Evolutionary conservation across 2,888 invertebrate genomes (phyloP).

Genomic region (Tetanocera ferruginea): DNA sequence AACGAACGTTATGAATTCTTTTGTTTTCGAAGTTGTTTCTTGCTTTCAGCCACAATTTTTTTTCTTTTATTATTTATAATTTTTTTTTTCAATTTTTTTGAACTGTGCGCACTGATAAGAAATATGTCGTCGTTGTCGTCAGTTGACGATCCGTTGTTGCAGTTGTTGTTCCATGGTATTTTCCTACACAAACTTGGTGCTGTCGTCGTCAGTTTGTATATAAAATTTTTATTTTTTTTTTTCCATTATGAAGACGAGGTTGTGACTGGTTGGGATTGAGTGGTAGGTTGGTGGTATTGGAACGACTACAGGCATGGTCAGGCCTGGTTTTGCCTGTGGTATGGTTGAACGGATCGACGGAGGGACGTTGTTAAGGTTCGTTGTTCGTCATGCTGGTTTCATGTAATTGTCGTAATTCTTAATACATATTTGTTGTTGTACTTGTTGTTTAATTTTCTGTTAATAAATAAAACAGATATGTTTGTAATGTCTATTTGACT

Average conservation of each 20-base stretch:
- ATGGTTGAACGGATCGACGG: not conserved
- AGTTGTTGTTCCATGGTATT: slow-evolving; percentile 38
- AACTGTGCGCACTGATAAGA: slow-evolving; percentile 42
- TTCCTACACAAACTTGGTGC: slow-evolving; percentile 17
- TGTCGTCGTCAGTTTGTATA: not conserved
- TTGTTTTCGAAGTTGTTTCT: slow-evolving; percentile 45
- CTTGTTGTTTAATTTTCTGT: slow-evolving; percentile 14
- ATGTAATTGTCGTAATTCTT: slow-evolving; percentile 38
- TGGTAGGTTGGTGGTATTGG: not conserved
- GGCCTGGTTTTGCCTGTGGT: too few relatives aligned
- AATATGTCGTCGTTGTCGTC: slow-evolving; percentile 39
- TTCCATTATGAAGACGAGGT: slow-evolving; percentile 10
- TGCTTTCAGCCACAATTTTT: slow-evolving; percentile 25
- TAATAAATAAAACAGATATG: slow-evolving; percentile 35
- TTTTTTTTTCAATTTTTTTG: slow-evolving; percentile 36
- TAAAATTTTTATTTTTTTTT: not conserved
- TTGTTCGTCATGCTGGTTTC: slow-evolving; percentile 49
- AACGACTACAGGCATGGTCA: too few relatives aligned
- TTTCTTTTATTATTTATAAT: slow-evolving; percentile 37
- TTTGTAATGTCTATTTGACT: not conserved
- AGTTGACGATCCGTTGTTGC: slow-evolving; percentile 47
- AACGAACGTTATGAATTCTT: slow-evolving; percentile 42
- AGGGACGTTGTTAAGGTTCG: slow-evolving; percentile 40
- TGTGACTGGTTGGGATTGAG: not conserved
- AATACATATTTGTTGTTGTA: slow-evolving; percentile 18